Conservation (phyloP, 2,113 vertebrate species). For the Hippocampus barbouri region DNA sequence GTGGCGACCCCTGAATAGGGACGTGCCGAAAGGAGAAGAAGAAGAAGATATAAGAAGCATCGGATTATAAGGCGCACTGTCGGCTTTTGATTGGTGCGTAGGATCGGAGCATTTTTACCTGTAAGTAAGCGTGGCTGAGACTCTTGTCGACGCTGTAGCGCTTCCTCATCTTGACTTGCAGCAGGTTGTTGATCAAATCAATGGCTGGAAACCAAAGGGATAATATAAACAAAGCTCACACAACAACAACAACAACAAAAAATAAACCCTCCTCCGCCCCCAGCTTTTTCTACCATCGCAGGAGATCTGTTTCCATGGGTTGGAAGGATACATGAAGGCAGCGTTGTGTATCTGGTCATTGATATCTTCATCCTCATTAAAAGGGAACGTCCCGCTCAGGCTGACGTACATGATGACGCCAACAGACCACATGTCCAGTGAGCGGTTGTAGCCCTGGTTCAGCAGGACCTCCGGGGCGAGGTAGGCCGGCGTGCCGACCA, state of each 20-base stretch:
- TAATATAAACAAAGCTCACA: background rate
- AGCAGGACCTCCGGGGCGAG: conserved; percentile 86
- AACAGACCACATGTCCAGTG: conserved; percentile 92
- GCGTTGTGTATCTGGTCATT: conserved; percentile 93
- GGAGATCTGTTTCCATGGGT: conserved; percentile 86
- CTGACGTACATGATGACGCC: conserved; percentile 93
- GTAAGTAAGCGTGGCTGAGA: conserved; percentile 84
- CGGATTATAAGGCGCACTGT: no score
- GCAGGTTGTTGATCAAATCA: conserved; percentile 90
- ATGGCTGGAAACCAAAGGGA: conserved; percentile 69
- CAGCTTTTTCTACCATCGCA: conserved; percentile 72
- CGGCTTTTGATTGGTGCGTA: no score
- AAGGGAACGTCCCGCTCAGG: conserved; percentile 88
- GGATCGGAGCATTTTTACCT: conserved; percentile 67
- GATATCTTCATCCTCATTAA: conserved; percentile 92
- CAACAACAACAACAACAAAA: background rate
- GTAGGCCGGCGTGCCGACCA: conserved; percentile 89
- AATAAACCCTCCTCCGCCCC: background rate
- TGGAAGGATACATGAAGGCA: conserved; percentile 89
- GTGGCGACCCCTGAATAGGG: no score
- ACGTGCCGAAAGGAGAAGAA: no score
- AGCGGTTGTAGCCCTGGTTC: conserved; percentile 92
- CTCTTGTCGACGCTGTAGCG: conserved; percentile 93
- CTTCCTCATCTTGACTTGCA: conserved; percentile 94
- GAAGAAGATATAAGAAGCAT: background rate